Percentiles rank a stretch among this genome's conserved stretches.
Conservation (phyloP, 2,888 invertebrate species). For the Archips xylosteana region DNA sequence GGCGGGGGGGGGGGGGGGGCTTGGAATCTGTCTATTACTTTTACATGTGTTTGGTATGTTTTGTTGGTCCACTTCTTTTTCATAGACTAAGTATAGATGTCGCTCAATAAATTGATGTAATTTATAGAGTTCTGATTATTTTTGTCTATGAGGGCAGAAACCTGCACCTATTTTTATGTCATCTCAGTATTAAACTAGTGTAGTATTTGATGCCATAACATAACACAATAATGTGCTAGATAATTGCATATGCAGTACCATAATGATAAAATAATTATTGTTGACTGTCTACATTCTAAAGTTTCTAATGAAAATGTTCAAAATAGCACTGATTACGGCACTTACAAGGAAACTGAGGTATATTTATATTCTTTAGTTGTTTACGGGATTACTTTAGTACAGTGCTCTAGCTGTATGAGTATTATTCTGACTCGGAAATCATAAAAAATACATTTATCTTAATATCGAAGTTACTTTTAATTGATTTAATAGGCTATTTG, state of each 20-base stretch:
- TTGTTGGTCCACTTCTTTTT: background rate
- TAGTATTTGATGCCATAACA: slow-evolving; percentile 80
- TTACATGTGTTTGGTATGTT: background rate
- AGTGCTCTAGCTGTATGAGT: background rate
- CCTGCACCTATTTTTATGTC: slow-evolving; percentile 48
- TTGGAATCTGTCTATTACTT: background rate
- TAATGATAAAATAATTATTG: slow-evolving; percentile 21
- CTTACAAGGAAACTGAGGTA: background rate
- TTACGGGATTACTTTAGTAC: background rate
- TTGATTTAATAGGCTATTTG: too few relatives aligned
- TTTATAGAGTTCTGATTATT: slow-evolving; percentile 20
- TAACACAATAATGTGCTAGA: slow-evolving; percentile 59
- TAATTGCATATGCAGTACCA: slow-evolving; percentile 26
- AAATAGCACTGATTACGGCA: background rate
- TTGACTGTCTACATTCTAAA: slow-evolving; percentile 13
- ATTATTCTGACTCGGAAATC: background rate
- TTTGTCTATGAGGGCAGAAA: slow-evolving; percentile 47
- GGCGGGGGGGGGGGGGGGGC: too few relatives aligned
- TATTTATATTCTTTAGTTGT: background rate
- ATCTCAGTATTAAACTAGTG: slow-evolving; percentile 78
- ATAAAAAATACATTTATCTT: background rate
- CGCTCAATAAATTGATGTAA: background rate
- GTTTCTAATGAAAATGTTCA: slow-evolving; percentile 1
- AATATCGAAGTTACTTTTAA: too few relatives aligned
- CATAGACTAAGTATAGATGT: background rate